Evolutionary conservation across 2,113 vertebrate species (phyloP), one percentile per base, ranked within the genome.

Genomic region (Rostratula benghalensis): DNA sequence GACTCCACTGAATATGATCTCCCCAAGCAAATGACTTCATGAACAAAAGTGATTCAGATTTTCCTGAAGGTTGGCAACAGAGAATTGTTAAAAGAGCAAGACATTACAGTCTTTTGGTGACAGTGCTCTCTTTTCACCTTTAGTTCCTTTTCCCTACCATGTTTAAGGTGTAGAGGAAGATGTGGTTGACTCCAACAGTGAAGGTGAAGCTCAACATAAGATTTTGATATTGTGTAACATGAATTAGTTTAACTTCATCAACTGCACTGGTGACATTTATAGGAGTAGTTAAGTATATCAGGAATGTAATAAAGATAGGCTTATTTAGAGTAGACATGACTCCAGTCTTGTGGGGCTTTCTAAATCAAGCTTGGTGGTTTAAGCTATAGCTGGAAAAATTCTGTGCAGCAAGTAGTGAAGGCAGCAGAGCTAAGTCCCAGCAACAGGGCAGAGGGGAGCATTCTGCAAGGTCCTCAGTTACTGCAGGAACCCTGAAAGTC

Each of bases 321-420:
- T 96, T 63, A 48, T 79, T 95, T 80, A 88, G 57, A 76, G 37
- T 60, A 87, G 74, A 82, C 90, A n/a, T 2, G 9, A 56, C 28
- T 90, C 31, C 83, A 35, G 53, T 82, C 75, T 85, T 61, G 39
- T 43, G 64, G 35, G 90, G 51, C 43, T 90, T 96, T 91, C 57
- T 56, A 88, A 80, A 83, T 64, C 56, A 67, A 93, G 56, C 46
- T 71, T 43, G 8, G 76, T 46, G 30, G 15, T 33, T 94, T 76
- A 61, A 93, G 59, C 37, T 69, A 0, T 74, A 30, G 59, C 43
- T 92, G 88, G 71, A 59, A 91, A 60, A 76, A 54, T 27, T 84
- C 43, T 65, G 31, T 86, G 56, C 79, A 88, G 75, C 39, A 69
- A 54, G 46, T 2, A 20, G 15, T 37, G 68, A 88, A 83, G 11